Conservation (phyloP, 2,888 invertebrate genomes). For the Chelonus formosanus region DNA sequence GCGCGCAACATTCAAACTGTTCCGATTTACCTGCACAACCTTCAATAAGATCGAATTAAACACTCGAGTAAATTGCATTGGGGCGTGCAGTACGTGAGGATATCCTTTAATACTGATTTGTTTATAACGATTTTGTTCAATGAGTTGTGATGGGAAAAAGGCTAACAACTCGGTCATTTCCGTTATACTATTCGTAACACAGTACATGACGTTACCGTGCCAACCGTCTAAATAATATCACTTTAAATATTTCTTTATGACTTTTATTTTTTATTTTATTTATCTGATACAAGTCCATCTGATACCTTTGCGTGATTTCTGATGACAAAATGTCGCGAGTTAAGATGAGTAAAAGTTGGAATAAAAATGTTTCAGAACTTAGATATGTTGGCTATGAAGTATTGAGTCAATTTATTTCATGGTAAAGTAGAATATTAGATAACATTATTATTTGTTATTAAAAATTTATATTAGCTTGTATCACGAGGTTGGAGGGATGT, state of each 20-base stretch:
- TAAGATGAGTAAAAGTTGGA: slow-evolving; percentile 7
- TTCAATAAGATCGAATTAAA: slow-evolving; percentile 15
- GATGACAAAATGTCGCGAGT: slow-evolving; percentile 11
- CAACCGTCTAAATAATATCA: slow-evolving; percentile 49
- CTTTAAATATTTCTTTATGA: slow-evolving; percentile 29
- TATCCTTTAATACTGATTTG: not conserved
- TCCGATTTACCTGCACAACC: too few species aligned
- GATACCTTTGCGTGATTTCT: slow-evolving; percentile 18
- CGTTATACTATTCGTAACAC: not conserved
- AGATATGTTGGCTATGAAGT: not conserved
- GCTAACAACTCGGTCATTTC: slow-evolving; percentile 1
- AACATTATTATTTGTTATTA: not conserved
- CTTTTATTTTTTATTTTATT: not conserved
- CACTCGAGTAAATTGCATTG: slow-evolving; percentile 13
- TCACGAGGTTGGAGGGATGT: not conserved
- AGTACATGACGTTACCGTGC: slow-evolving; percentile 43
- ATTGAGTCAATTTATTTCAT: slow-evolving; percentile 4
- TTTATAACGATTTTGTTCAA: not conserved
- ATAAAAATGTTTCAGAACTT: slow-evolving; percentile 7
- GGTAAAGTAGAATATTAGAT: not conserved
- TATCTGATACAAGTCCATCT: not conserved
- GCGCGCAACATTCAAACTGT: too few species aligned
- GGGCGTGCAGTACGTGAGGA: too few species aligned
- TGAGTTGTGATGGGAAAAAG: not conserved
- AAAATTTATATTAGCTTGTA: slow-evolving; percentile 1